Conservation (phyloP, 2,113 vertebrate species). For the Talpa occidentalis region DNA sequence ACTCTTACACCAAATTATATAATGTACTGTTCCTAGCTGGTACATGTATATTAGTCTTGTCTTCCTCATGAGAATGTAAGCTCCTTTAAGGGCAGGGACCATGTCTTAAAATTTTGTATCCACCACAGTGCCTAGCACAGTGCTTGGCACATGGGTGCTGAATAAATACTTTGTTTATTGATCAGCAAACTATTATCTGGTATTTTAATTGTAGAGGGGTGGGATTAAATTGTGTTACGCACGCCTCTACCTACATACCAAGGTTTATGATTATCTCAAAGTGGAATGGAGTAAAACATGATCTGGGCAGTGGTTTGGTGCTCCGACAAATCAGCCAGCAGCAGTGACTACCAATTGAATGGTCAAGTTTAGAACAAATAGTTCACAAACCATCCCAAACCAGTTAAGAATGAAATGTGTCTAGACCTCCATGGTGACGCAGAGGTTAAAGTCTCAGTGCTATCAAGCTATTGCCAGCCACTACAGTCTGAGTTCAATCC, state of each 20-base stretch:
- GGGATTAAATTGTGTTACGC: neutral
- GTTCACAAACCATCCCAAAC: neutral
- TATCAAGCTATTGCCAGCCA: no score
- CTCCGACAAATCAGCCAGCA: neutral
- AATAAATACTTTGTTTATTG: constrained; percentile 74
- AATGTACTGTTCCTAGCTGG: constrained; percentile 58
- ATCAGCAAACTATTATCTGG: constrained; percentile 70
- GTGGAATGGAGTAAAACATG: neutral
- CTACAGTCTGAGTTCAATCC: no score
- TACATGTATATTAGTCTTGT: constrained; percentile 54
- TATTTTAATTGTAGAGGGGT: constrained; percentile 64
- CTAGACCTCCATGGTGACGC: no score
- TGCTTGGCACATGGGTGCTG: constrained; percentile 75
- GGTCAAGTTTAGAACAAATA: neutral
- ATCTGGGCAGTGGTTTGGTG: neutral
- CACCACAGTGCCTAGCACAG: constrained; percentile 72
- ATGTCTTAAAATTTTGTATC: constrained; percentile 72
- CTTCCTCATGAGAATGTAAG: constrained; percentile 69
- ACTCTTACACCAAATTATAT: constrained; percentile 47
- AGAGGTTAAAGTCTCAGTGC: no score
- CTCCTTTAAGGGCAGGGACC: constrained; percentile 76
- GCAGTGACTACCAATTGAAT: neutral
- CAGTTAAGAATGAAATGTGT: neutral
- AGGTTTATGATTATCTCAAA: neutral
- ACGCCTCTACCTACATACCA: neutral